Percentiles rank a stretch among this genome's conserved stretches.
phyloP scores from a whole-genome alignment of 2,113 vertebrate genomes.

The Siniperca knerii region DNA sequence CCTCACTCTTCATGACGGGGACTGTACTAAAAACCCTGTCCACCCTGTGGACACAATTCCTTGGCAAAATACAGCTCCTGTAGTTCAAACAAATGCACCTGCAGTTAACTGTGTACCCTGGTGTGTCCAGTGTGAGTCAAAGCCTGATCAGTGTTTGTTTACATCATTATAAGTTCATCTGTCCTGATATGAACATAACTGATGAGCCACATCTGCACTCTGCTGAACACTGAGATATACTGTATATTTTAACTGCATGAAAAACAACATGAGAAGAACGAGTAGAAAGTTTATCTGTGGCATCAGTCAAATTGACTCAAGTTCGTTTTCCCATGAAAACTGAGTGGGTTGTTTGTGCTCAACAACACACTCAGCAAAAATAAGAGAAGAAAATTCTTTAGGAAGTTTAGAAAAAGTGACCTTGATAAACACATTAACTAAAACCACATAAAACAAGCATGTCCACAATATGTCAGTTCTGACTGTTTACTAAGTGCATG shows the following conservation, averaged over 20 bases:
- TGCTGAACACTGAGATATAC: constrained; percentile 37
- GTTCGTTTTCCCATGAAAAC: constrained; percentile 63
- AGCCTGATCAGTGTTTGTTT: constrained; percentile 28
- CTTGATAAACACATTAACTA: background rate
- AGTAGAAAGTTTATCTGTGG: constrained; percentile 45
- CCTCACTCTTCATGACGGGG: background rate
- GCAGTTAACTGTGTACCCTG: constrained; percentile 27
- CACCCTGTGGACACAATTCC: background rate
- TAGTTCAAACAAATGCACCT: background rate
- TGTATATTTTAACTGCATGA: constrained; percentile 33
- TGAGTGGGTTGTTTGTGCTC: constrained; percentile 37
- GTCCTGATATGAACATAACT: constrained; percentile 25
- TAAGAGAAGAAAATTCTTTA: background rate
- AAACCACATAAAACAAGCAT: background rate
- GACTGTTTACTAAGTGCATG: background rate
- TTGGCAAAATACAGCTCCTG: background rate
- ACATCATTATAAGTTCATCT: constrained; percentile 13
- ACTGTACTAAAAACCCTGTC: background rate
- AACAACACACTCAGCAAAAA: constrained; percentile 31
- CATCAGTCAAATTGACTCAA: constrained; percentile 60
- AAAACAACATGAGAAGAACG: constrained; percentile 51
- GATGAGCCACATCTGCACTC: constrained; percentile 37
- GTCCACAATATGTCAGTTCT: background rate
- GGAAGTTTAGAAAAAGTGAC: background rate
- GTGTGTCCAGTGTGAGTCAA: constrained; percentile 26